A percentile compares a stretch with the other conserved stretches of the same genome.
phyloP scores from a whole-genome alignment of 2,888 invertebrate genomes.

The Patella caerulea region DNA sequence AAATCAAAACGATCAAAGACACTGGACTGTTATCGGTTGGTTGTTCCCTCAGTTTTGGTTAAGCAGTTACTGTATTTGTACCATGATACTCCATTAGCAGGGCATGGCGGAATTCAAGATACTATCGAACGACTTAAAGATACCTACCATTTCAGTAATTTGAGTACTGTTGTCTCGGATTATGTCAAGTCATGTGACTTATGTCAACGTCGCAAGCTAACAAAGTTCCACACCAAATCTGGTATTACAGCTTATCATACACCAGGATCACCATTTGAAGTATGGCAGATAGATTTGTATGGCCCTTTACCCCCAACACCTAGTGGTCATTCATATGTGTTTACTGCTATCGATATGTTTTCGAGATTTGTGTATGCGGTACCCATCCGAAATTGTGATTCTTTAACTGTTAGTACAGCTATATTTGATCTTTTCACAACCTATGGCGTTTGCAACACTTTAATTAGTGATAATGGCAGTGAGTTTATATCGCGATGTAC shows the following conservation, averaged over 20 bases:
- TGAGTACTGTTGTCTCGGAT: conserved; percentile 20
- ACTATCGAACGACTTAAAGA: conserved; percentile 26
- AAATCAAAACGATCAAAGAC: conserved; percentile 28
- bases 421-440: too few species aligned
- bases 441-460: too few species aligned
- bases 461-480: too few species aligned
- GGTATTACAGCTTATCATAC: conserved; percentile 22
- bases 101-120: conserved; percentile 30
- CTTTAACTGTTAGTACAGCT: too few species aligned
- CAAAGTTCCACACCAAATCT: conserved; percentile 12
- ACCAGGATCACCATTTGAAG: conserved; percentile 23
- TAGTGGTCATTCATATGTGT: conserved; percentile 21
- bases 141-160: conserved; percentile 20
- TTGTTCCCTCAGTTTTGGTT: conserved; percentile 20
- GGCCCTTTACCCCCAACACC: conserved; percentile 20
- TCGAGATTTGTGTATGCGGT: conserved; percentile 8
- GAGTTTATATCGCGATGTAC: too few species aligned
- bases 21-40: conserved; percentile 23
- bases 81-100: conserved; percentile 27
- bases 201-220: conserved; percentile 26
- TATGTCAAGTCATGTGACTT: conserved; percentile 22
- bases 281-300: conserved; percentile 28
- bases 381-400: conserved; percentile 10
- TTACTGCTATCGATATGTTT: conserved; percentile 23
- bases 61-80: conserved; percentile 1